Conservation (phyloP, 1,140 invertebrate genomes). For the Achroia grisella region DNA sequence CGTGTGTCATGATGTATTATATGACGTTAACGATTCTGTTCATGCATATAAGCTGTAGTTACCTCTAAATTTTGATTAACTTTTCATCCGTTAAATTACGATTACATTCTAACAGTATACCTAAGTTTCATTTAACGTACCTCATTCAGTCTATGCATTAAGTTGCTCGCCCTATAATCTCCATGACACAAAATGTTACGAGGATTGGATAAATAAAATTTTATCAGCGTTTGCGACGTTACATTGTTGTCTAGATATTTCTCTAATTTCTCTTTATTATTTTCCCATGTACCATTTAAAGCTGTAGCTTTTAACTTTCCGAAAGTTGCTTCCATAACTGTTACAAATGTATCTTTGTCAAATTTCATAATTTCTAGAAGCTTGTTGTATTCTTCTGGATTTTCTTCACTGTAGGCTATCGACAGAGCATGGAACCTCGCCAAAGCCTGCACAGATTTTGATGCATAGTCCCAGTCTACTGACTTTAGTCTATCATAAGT, state of each 20-base stretch:
- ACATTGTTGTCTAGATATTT: constrained; percentile 10
- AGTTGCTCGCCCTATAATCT: constrained; percentile 32
- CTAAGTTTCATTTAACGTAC: not conserved
- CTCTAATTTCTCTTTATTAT: constrained; percentile 11
- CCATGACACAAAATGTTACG: constrained; percentile 30
- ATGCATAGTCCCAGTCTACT: constrained; percentile 36
- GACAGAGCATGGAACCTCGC: constrained; percentile 46
- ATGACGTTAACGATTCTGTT: too few relatives aligned
- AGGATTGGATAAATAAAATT: constrained; percentile 12
- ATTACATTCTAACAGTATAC: too few relatives aligned
- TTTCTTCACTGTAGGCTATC: constrained; percentile 20
- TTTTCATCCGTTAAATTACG: too few relatives aligned
- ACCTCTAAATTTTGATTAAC: too few relatives aligned
- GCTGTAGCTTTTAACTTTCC: not conserved
- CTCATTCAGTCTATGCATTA: constrained; percentile 19
- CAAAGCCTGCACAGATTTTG: constrained; percentile 23
- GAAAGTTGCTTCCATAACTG: not conserved
- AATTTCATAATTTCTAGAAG: not conserved
- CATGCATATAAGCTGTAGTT: too few relatives aligned
- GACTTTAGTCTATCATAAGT: constrained; percentile 32
- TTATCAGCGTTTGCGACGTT: constrained; percentile 4
- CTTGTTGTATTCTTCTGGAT: constrained; percentile 24
- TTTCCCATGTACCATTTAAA: constrained; percentile 7
- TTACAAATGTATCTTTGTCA: not conserved
- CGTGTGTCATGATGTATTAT: too few relatives aligned